Percentiles rank a stretch among this genome's conserved stretches.
phyloP scores from a whole-genome alignment of 2,797 vertebrate species.

The Eulemur rubriventer region DNA sequence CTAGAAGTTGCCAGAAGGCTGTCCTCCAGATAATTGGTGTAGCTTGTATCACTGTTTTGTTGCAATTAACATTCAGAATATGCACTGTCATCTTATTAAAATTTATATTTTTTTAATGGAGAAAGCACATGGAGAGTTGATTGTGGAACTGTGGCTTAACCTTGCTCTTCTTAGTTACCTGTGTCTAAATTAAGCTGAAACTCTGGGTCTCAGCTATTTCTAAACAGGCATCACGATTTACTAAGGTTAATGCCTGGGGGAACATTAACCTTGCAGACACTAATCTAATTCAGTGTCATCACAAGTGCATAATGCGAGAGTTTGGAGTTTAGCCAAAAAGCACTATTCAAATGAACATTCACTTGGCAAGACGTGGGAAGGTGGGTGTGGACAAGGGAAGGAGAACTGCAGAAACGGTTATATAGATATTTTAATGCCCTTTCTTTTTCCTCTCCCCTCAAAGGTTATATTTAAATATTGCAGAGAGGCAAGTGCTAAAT shows the following conservation, averaged over 20 bases:
- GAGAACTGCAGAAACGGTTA: constrained; percentile 56
- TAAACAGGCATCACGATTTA: constrained; percentile 42
- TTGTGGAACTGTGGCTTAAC: constrained; percentile 33
- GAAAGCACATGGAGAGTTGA: constrained; percentile 46
- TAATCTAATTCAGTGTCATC: constrained; percentile 75
- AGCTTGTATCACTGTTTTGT: constrained; percentile 52
- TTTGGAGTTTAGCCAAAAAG: constrained; percentile 67
- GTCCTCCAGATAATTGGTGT: constrained; percentile 69
- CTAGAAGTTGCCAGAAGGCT: constrained; percentile 74
- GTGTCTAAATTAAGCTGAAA: constrained; percentile 63
- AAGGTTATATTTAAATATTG: constrained; percentile 33
- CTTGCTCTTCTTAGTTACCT: constrained; percentile 61
- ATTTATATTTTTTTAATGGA: constrained; percentile 59
- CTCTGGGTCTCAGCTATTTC: constrained; percentile 57
- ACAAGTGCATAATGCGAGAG: constrained; percentile 52
- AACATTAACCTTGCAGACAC: constrained; percentile 74
- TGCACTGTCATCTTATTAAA: constrained; percentile 73
- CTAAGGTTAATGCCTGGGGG: constrained; percentile 62
- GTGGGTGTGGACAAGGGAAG: constrained; percentile 55
- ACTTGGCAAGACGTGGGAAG: constrained; percentile 50
- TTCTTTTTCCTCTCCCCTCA: neutral
- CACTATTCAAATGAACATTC: constrained; percentile 70
- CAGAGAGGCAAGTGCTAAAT: neutral
- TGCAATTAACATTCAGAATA: constrained; percentile 67
- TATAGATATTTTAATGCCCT: constrained; percentile 8